Base-by-base conservation (phyloP, 2,113 vertebrate genomes). In the Todiramphus chloris region DNA sequence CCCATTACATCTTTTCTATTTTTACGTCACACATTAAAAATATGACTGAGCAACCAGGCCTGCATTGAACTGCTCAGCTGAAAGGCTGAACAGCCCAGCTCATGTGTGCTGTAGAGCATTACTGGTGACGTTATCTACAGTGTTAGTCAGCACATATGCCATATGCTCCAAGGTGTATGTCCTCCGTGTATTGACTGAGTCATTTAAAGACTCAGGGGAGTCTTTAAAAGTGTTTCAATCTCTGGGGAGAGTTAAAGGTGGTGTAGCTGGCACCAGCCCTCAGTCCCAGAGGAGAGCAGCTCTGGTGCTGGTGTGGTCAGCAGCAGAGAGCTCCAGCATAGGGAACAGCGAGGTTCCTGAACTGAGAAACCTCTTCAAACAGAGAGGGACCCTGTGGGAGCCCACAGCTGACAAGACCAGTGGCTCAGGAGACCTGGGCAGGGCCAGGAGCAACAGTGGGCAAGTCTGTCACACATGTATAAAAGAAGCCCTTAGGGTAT, bases 101-200 rank as follows among this genome's bases (percentile, higher is more conserved):
- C 1, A 0, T 28, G 44, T 6, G 7, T 19, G 13, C 46, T 0
- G 0, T 19, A 63, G 50, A 94, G 69, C 31, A 27, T 78, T 72
- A 37, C 37, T 55, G 10, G 51, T 60, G 76, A 18, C 73, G 79
- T 88, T 66, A 96, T 30, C 83, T 73, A 21, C 48, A 10, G 51
- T 5, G 19, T 60, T 53, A 75, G 43, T 51, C 74, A n/a, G 89
- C 60, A 90, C 31, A 5, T 17, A 63, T 59, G 50, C 93, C 86
- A 60, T 72, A 28, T 83, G 85, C 23, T 90, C 79, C n/a, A 53
- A 90, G 80, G 88, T 92, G 44, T 48, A 31, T 6, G 4, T 27
- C 77, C 69, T 85, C 12, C 73, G 59, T 0, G 1, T 64, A 11
- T 11, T 43, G 46, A 27, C 10, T 2, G 43, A 83, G 46, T 67